Percentiles rank a stretch among this genome's conserved stretches.
Evolutionary conservation across 2,113 vertebrate species (phyloP).

Genomic region (Cheirogaleus medius): DNA sequence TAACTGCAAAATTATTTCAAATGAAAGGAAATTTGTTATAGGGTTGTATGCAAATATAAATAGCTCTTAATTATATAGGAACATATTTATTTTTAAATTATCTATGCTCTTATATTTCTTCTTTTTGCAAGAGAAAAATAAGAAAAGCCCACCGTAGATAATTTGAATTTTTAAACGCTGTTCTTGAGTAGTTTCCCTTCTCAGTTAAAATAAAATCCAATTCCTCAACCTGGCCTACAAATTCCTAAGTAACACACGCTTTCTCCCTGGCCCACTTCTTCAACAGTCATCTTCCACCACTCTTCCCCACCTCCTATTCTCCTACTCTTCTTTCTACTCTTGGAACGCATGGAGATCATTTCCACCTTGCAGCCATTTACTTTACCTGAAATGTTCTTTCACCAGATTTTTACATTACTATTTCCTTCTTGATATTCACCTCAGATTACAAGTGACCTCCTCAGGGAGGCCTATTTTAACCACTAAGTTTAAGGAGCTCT

Average conservation of each 20-base stretch:
- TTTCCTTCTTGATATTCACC: background rate
- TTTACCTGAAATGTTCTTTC: background rate
- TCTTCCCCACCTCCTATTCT: background rate
- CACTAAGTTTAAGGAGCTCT: background rate
- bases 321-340: background rate
- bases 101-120: background rate
- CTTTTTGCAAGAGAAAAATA: background rate
- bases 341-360: background rate
- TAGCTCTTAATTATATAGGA: background rate
- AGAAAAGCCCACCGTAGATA: background rate
- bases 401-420: background rate
- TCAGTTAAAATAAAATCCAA: background rate
- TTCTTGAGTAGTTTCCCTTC: background rate
- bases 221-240: background rate
- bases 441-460: background rate
- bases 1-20: conserved; percentile 20
- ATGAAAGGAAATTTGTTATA: conserved; percentile 34
- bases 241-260: background rate
- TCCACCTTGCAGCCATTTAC: background rate
- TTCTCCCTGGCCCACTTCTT: background rate
- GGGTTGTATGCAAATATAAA: background rate
- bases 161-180: background rate
- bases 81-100: background rate
- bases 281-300: background rate
- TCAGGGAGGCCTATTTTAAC: background rate